These are phyloP conservation scores for Grantiella picta DNA, from an alignment of 2,113 vertebrate species.

Conservation along the genomic window DNA sequence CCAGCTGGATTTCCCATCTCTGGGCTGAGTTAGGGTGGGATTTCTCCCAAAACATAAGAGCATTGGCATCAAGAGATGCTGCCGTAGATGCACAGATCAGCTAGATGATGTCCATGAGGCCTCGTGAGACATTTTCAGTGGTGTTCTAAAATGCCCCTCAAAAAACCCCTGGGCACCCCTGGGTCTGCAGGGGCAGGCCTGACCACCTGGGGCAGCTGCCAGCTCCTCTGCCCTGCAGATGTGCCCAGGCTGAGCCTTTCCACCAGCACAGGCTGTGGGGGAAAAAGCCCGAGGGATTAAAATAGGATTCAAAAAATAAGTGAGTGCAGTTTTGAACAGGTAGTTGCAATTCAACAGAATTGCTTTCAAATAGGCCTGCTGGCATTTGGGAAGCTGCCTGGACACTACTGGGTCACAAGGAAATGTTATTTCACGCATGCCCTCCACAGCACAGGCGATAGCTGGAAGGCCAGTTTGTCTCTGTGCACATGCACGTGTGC, in stretches of 20 bases:
- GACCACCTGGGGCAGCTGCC: rapidly evolving
- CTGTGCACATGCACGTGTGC: rapidly evolving
- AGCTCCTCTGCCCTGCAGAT: background rate
- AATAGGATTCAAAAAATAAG: background rate
- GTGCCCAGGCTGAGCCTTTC: background rate
- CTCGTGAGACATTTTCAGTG: rapidly evolving
- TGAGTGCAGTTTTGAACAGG: background rate
- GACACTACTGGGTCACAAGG: rapidly evolving
- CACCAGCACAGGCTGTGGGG: rapidly evolving
- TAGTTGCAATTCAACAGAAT: background rate
- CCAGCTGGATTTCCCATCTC: background rate
- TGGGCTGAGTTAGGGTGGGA: background rate
- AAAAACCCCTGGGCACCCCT: background rate
- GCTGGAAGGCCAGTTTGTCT: background rate
- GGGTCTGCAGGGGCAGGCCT: background rate
- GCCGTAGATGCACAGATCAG: background rate
- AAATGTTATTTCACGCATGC: rapidly evolving
- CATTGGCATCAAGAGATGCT: background rate
- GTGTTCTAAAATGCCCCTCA: background rate
- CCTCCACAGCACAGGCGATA: rapidly evolving
- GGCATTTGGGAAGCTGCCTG: background rate
- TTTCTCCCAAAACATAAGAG: background rate
- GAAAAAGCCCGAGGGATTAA: background rate
- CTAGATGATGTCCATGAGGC: background rate
- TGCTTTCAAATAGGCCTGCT: background rate